Base-by-base conservation (phyloP, 2,888 invertebrate genomes). In the Galerucella pusilla region DNA sequence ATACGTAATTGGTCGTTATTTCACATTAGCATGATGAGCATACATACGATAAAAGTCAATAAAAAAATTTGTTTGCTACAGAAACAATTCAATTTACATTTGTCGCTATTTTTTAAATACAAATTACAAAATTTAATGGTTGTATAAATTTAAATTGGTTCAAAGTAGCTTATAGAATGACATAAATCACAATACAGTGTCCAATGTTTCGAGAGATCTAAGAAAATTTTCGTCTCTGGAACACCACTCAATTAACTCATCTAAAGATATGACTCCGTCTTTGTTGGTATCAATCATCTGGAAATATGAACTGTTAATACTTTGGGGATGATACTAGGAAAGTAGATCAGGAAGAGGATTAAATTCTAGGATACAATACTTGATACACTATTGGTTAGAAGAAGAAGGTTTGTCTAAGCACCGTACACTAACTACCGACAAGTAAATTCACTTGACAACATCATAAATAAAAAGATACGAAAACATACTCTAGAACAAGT, bases 261-360 rank as follows among this genome's bases (percentile, higher is more conserved):
- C 94, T 72, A 93, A 93, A 7, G 95, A 93, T 81, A 95, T 93
- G 75, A 93, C 93, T 25, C 95, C 95, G 85, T 95, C 95, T 76
- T 93, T 92, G 88, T 95, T 94, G 12, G 91, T 90, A 87, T 95
- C 95, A 87, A 96, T 94, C 85, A 93, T 88, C 95, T 95, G 90
- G 46, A 81, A 85, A 81, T 68, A 73, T 75, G 74, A 76, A 59
- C 68, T 20, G 20, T 20, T 20, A 20, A 20, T 20, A 20, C 20
- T 20, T 20, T 20, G 20, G 20, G 20, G 20, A 20, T 20, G 20
- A 20, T 20, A 20, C 20, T 20, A 20, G 20, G 28, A 28, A 28
- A 28, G 28, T 28, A 28, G 28, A 28, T 28, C 28, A 28, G 35
- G 35, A 35, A 35, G 35, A 35, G 35, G 35, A 35, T 35, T 35